A percentile compares a stretch with the other conserved stretches of the same genome.
phyloP scores from a whole-genome alignment of 2,888 invertebrate genomes.

The Colostygia pectinataria region DNA sequence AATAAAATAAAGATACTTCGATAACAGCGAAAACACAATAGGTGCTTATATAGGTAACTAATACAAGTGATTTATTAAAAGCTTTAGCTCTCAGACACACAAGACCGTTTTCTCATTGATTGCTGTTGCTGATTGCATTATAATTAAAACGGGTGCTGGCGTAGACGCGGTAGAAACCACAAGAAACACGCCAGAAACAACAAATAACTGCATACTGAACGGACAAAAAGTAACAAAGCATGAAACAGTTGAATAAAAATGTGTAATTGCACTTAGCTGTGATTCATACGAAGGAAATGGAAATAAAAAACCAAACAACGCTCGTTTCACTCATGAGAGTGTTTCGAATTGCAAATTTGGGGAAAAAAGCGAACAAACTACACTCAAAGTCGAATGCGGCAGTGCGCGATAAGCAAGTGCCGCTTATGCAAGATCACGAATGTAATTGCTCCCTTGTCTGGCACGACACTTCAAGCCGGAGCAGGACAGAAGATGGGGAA shows the following conservation, averaged over 20 bases:
- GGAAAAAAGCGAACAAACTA: slow-evolving; percentile 75
- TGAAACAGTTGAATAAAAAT: slow-evolving; percentile 24
- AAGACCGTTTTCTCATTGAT: slow-evolving; percentile 57
- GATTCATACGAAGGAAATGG: slow-evolving; percentile 34
- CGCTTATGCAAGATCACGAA: slow-evolving; percentile 84
- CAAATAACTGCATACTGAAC: slow-evolving; percentile 25
- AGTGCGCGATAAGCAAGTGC: slow-evolving; percentile 80
- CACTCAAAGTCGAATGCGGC: slow-evolving; percentile 80
- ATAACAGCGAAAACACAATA: slow-evolving; percentile 1
- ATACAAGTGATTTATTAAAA: slow-evolving; percentile 44
- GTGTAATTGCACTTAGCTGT: slow-evolving; percentile 31
- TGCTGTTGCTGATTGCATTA: slow-evolving; percentile 46
- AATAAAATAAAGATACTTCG: background rate
- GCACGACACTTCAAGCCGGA: slow-evolving; percentile 80
- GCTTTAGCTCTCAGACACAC: slow-evolving; percentile 49
- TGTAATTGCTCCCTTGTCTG: slow-evolving; percentile 84
- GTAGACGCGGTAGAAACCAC: slow-evolving; percentile 40
- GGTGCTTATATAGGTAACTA: slow-evolving; percentile 8
- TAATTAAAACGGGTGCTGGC: slow-evolving; percentile 61
- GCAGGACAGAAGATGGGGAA: slow-evolving; percentile 55
- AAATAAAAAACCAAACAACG: slow-evolving; percentile 50
- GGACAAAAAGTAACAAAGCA: slow-evolving; percentile 23
- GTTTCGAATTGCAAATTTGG: slow-evolving; percentile 80
- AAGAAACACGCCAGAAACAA: slow-evolving; percentile 23
- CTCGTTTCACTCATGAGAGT: slow-evolving; percentile 63